Evolutionary conservation across 1,140 invertebrate species (phyloP).

Genomic region (Drosophila ogumai): DNA sequence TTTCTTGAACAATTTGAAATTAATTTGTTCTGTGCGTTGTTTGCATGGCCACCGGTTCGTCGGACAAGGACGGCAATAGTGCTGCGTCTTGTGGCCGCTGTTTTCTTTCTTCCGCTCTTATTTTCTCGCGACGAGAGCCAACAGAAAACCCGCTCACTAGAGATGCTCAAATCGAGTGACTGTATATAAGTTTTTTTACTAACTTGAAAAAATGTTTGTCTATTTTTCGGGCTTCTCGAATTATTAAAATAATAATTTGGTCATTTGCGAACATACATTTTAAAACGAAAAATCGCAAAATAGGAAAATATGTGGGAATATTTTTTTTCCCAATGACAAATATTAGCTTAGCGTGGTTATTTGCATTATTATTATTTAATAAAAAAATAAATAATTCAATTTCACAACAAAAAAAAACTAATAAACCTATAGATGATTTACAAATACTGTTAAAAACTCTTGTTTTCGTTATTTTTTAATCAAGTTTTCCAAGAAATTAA

Average conservation of each 20-base stretch:
- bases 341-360: neutral
- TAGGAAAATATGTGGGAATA: neutral
- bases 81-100: conserved; percentile 30
- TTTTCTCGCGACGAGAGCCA: conserved; percentile 11
- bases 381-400: neutral
- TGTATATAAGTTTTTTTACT: neutral
- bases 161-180: conserved; percentile 12
- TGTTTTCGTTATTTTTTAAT: neutral
- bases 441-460: too few relatives aligned
- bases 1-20: conserved; percentile 21
- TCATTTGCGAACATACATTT: neutral
- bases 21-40: conserved; percentile 47
- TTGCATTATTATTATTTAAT: neutral
- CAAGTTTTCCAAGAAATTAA: neutral
- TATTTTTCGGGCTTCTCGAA: neutral
- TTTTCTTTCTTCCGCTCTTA: conserved; percentile 22
- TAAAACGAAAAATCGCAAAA: neutral
- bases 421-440: too few relatives aligned
- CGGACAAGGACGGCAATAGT: conserved; percentile 55
- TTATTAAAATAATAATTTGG: neutral
- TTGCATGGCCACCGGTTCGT: conserved; percentile 35
- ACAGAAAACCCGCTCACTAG: conserved; percentile 26
- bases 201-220: neutral
- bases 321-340: neutral
- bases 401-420: neutral